A percentile compares a stretch with the other conserved stretches of the same genome.
Conservation (phyloP, 2,113 vertebrate genomes). For the Onychostoma macrolepis region DNA sequence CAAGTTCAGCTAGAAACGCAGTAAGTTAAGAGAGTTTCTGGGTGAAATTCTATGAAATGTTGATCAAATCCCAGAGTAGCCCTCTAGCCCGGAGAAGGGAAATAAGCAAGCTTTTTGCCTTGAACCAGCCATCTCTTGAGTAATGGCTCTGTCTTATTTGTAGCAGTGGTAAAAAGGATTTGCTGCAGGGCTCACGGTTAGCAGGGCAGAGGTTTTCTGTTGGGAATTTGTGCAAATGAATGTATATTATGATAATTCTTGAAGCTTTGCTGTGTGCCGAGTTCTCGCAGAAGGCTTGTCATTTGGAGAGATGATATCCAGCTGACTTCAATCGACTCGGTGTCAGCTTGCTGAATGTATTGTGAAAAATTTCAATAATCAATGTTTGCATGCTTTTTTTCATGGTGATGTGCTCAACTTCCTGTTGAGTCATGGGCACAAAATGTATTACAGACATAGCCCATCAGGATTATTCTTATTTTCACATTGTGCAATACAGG, state of each 20-base stretch:
- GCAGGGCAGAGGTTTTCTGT: constrained; percentile 20
- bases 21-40: constrained; percentile 6
- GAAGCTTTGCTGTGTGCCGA: constrained; percentile 18
- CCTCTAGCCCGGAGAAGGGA: constrained; percentile 5
- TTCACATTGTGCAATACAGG: neutral
- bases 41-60: constrained; percentile 27
- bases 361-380: neutral
- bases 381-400: neutral
- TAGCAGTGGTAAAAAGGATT: constrained; percentile 10
- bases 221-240: constrained; percentile 25
- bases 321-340: constrained; percentile 2
- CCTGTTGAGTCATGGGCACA: constrained; percentile 3
- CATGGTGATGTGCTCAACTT: neutral
- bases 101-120: constrained; percentile 23
- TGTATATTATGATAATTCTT: constrained; percentile 16
- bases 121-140: constrained; percentile 35
- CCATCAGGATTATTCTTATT: neutral
- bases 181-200: neutral
- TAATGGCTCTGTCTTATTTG: constrained; percentile 30
- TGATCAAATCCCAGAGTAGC: constrained; percentile 31
- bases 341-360: constrained; percentile 20
- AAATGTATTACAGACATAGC: neutral
- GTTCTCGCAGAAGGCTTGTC: neutral
- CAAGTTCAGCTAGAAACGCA: neutral
- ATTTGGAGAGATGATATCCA: constrained; percentile 28